A percentile compares a stretch with the other conserved stretches of the same genome.
Conservation (phyloP, 2,888 invertebrate genomes). For the Chrysolina haemoptera region DNA sequence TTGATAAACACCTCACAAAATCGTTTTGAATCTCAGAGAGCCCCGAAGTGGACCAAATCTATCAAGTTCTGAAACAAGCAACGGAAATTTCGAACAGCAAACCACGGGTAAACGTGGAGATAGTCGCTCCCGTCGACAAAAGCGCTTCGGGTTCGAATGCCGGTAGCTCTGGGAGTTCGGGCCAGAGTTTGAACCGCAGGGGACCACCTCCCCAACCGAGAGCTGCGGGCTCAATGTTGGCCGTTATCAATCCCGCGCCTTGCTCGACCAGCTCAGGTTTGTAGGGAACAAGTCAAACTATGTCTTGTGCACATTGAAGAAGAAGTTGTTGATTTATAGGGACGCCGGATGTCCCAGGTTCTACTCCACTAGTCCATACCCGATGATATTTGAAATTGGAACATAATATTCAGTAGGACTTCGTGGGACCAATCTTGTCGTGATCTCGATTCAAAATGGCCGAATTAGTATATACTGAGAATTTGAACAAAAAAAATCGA, state of each 20-base stretch:
- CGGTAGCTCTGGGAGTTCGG: constrained; percentile 71
- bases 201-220: constrained; percentile 64
- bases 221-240: constrained; percentile 71
- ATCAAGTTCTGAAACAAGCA: constrained; percentile 95
- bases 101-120: constrained; percentile 63
- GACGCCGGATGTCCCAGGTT: background rate
- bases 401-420: too few relatives aligned
- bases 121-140: constrained; percentile 63
- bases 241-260: constrained; percentile 77
- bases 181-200: constrained; percentile 71
- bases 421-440: too few relatives aligned
- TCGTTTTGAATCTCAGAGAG: constrained; percentile 38
- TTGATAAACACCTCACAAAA: constrained; percentile 10
- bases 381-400: too few relatives aligned
- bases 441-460: too few relatives aligned
- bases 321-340: background rate
- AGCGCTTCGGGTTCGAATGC: constrained; percentile 62
- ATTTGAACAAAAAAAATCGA: too few relatives aligned
- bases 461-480: too few relatives aligned
- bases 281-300: constrained; percentile 61
- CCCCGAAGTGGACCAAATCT: constrained; percentile 89
- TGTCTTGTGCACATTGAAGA: constrained; percentile 24
- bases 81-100: constrained; percentile 83
- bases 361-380: too few relatives aligned
- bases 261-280: constrained; percentile 81